phyloP scores from a whole-genome alignment of 2,797 vertebrate genomes.

The Muscicapa comitata region DNA sequence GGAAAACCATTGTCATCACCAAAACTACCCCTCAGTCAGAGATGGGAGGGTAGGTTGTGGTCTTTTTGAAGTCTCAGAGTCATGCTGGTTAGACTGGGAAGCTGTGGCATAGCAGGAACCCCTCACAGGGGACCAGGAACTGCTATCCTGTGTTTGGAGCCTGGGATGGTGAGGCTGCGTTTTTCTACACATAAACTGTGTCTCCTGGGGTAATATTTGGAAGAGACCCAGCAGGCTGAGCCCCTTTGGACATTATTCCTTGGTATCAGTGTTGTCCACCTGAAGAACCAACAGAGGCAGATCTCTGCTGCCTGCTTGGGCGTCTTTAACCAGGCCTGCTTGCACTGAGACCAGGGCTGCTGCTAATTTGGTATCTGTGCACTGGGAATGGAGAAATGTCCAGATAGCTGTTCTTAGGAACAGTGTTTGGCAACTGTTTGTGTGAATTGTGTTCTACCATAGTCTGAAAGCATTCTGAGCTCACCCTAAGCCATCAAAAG shows the following conservation, averaged over 20 bases:
- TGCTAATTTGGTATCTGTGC: not conserved
- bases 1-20: constrained; percentile 97
- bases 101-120: not conserved
- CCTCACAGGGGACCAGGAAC: accelerated
- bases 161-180: accelerated
- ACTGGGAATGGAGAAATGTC: not conserved
- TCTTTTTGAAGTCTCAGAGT: not conserved
- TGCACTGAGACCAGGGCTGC: not conserved
- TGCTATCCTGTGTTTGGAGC: not conserved
- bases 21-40: constrained; percentile 97
- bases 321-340: not conserved
- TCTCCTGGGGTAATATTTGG: not conserved
- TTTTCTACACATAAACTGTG: not conserved
- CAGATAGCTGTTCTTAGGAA: not conserved
- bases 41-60: constrained; percentile 88
- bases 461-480: not conserved
- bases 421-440: not conserved
- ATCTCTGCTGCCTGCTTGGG: not conserved
- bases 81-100: not conserved
- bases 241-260: not conserved
- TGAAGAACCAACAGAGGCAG: not conserved
- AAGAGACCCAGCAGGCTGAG: not conserved
- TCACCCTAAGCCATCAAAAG: not conserved
- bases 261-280: not conserved
- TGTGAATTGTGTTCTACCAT: accelerated